Percentiles rank a stretch among this genome's conserved stretches.
Conservation (phyloP, 2,888 invertebrate genomes). For the Leucoma salicis region DNA sequence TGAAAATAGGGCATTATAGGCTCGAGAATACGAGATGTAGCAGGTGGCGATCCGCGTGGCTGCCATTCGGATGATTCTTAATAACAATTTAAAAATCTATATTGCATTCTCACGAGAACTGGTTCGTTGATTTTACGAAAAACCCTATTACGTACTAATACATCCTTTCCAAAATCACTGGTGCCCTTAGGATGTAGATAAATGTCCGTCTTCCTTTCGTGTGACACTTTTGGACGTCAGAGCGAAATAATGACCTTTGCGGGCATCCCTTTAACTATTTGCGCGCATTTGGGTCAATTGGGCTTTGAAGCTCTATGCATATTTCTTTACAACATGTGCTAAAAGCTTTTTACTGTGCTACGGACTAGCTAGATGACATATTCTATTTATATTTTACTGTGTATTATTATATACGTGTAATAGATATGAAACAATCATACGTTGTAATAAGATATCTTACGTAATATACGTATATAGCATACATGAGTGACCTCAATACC, state of each 20-base stretch:
- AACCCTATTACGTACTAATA: conserved; percentile 60
- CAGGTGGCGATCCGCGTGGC: no score
- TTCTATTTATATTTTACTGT: no score
- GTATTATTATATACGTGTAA: no score
- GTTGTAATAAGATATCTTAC: no score
- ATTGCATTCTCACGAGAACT: no score
- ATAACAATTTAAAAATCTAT: no score
- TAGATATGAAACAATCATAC: no score
- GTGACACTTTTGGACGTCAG: conserved; percentile 74
- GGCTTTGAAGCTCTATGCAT: conserved; percentile 70
- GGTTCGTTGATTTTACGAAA: conserved; percentile 67
- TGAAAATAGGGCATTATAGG: no score
- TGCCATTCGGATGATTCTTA: no score
- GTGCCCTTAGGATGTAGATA: conserved; percentile 75
- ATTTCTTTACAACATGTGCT: conserved; percentile 57
- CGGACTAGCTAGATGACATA: conserved; percentile 32
- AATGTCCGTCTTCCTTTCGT: conserved; percentile 67
- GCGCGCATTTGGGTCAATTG: conserved; percentile 80
- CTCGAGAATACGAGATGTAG: no score
- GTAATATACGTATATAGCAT: no score
- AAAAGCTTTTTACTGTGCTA: conserved; percentile 67
- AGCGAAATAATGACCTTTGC: conserved; percentile 74
- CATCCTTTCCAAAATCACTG: conserved; percentile 71
- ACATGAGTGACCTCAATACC: no score
- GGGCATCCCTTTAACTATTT: conserved; percentile 71